Base-by-base conservation (phyloP, 2,113 vertebrate genomes). In the Talpa occidentalis region DNA sequence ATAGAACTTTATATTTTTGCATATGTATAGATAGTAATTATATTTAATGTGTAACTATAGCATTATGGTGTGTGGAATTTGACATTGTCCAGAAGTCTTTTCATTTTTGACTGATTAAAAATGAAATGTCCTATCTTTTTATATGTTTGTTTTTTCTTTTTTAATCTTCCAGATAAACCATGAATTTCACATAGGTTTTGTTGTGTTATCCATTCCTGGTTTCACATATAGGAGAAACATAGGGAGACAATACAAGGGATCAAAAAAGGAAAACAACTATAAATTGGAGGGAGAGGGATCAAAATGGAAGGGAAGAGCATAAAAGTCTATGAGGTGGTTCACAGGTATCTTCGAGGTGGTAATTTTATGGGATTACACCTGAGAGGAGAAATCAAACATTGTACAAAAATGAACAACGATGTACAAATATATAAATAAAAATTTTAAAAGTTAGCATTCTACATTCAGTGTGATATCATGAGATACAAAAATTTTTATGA, bases 1-100 rank as follows among this genome's bases (percentile, higher is more conserved):
- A 97, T 95, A 97, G 97, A 98, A 98, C 97, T 94, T 98, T 97
- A 96, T 98, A 97, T 98, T 98, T 98, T 98, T 98, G 97, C 98
- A 98, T 98, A 97, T 98, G 95, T 97, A 44, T 95, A 97, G 97
- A 97, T 95, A 97, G 79, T 73, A 96, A 96, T 96, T 97, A 93
- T 98, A 98, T 98, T 98, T 97, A 98, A 98, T 95, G 97, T 97
- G 97, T 93, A 96, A 85, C 95, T 96, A 95, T 97, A 97, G 92
- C 92, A 90, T 96, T 98, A 86, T 92, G 82, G 94, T 97, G 89
- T 92, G 49, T 92, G 89, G 84, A 93, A 96, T 94, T 97, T 97
- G 96, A 95, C 91, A 74, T 94, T 97, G 94, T 98, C 78, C 42
- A 40, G 91, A 95, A 95, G 62, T 40, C 30, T 97, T 85, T 96